Base-by-base conservation (phyloP, 2,113 vertebrate genomes). In the Tragelaphus strepsiceros region DNA sequence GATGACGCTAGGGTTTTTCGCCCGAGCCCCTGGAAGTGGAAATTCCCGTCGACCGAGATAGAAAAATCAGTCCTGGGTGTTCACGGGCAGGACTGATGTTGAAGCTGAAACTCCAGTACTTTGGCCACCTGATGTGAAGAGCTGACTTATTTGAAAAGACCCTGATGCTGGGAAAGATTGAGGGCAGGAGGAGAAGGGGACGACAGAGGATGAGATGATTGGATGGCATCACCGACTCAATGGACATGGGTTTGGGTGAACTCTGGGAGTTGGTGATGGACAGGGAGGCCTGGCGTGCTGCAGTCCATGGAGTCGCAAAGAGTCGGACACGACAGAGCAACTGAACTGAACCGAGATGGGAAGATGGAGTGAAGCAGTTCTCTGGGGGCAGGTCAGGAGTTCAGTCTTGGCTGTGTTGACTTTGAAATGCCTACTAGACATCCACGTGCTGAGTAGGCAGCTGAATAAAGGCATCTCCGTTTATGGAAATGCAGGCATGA, bases 31-130 rank as follows among this genome's bases (percentile, higher is more conserved):
- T 26, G 13, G 19, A n/a, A 81, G 30, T 9, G 32, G 54, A 61
- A 17, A 26, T 51, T 19, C 21, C 56, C 0, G 0, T 5, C 9
- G 0, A 24, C 43, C 35, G 74, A 62, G 56, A 35, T 0, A 6
- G 56, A 56, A 26, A 53, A n/a, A 35, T 71, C 64, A 35, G 64
- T 71, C n/a, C n/a, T 35, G n/a, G n/a, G n/a, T 71, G 19, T 71
- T 35, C n/a, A 35, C 12, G 2, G 9, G 64, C 2, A 35, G 64
- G 64, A 71, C 64, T 71, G n/a, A 35, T 71, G 64, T 1, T 71
- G n/a, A 35, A 71, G 17, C 64, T 35, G 64, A 21, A 35, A 71
- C 64, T 71, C 64, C n/a, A 71, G 3, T 35, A 10, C 17, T 19
- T 12, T 35, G 64, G n/a, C n/a, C 64, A 12, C 17, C 64, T 71